Base-by-base conservation (phyloP, 2,888 invertebrate genomes). In the Heteromyza rotundicornis region DNA sequence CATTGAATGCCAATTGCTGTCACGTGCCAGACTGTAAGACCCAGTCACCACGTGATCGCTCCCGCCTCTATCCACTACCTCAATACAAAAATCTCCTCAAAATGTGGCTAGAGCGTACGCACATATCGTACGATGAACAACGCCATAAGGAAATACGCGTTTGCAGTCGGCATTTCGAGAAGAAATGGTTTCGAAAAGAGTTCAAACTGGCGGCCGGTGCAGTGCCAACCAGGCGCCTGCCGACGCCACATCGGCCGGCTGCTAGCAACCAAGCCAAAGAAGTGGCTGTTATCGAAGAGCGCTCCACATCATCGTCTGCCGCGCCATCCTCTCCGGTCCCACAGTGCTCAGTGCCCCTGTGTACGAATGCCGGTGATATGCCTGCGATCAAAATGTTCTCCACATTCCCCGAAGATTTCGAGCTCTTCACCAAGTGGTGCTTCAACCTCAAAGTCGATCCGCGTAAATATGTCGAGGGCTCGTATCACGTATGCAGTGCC, bases 101-200 rank as follows among this genome's bases (percentile, higher is more conserved):
- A 52, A 52, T 17, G 22, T 52, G 47, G 27, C 51, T 55, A 3
- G 55, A 60, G 50, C 59, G 52, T n/a, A 14, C 7, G 1, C 57
- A 60, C 54, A 24, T 35, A 47, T 59, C 22, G 44, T 44, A 23
- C 17, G 40, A 10, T 5, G 17, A 23, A 14, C 44, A 24, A 23
- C 36, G 44, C 24, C 57, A 58, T 36, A 50, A 59, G 17, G 51
- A 59, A 49, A 24, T 57, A 8, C 23, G 47, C 27, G 32, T 52
- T 10, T 74, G 74, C 40, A 73, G 76, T 58, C 76, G 55, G 1
- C 74, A 74, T 32, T 74, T 74, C 23, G 77, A 75, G 32, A 55
- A 68, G 2, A 55, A 56, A 2, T 74, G 77, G 53, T 68, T 74
- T 2, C 60, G 66, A 20, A 59, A 69, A 3, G n/a, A 40, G 10